Percentiles rank a stretch among this genome's conserved stretches.
Conservation (phyloP, 2,113 vertebrate species). For the Oncorhynchus nerka region DNA sequence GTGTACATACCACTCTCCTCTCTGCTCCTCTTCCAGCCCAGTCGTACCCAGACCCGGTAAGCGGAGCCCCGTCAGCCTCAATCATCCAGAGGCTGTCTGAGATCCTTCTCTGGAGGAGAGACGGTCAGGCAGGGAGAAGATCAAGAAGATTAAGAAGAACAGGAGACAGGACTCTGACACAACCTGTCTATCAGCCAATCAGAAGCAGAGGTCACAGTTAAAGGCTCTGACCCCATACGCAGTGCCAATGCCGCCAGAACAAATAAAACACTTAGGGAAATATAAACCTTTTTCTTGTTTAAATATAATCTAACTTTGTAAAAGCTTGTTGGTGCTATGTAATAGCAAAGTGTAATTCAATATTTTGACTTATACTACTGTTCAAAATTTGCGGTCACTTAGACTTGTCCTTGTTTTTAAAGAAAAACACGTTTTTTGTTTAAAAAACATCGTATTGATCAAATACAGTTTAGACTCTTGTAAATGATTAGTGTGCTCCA, state of each 20-base stretch:
- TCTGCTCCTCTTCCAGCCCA: constrained; percentile 43
- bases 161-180: constrained; percentile 62
- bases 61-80: constrained; percentile 55
- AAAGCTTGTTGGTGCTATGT: constrained; percentile 54
- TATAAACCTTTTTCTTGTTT: constrained; percentile 10
- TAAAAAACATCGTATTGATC: too few relatives aligned
- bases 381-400: too few relatives aligned
- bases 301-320: constrained; percentile 43
- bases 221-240: constrained; percentile 42
- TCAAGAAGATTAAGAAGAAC: constrained; percentile 62
- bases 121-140: constrained; percentile 68
- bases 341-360: constrained; percentile 44
- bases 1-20: neutral
- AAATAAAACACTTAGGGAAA: constrained; percentile 22
- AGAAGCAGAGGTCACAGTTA: constrained; percentile 12
- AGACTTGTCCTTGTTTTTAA: too few relatives aligned
- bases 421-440: too few relatives aligned
- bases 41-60: constrained; percentile 62
- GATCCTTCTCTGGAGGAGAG: constrained; percentile 66
- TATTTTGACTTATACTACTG: constrained; percentile 5
- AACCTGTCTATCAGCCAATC: constrained; percentile 32
- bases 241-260: constrained; percentile 52
- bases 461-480: too few relatives aligned
- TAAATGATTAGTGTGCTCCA: too few relatives aligned
- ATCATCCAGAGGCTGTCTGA: constrained; percentile 70